These are phyloP conservation scores for Cacatua alba DNA, from an alignment of 2,113 vertebrate species.

Conservation along the genomic window DNA sequence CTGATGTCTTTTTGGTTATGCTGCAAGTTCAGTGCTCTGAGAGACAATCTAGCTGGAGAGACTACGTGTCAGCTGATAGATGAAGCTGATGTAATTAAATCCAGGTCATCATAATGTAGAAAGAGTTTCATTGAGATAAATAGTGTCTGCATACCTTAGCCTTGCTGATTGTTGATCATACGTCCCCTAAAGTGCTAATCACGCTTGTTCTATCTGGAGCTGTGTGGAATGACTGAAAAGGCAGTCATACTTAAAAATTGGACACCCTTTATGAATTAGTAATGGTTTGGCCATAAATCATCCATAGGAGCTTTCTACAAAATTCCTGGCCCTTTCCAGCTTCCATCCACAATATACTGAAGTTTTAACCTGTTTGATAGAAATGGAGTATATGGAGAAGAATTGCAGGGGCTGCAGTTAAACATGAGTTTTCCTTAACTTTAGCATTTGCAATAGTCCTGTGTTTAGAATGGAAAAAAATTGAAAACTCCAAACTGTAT, in stretches of 20 bases:
- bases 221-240: constrained; percentile 14
- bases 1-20: constrained; percentile 31
- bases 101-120: constrained; percentile 22
- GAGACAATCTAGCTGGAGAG: constrained; percentile 31
- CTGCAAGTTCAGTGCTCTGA: constrained; percentile 33
- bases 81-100: constrained; percentile 59
- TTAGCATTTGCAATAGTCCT: background rate
- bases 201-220: background rate
- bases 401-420: background rate
- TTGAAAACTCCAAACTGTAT: background rate
- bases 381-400: background rate
- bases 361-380: background rate
- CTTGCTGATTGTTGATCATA: background rate
- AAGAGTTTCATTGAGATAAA: constrained; percentile 51
- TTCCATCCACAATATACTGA: background rate
- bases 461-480: background rate
- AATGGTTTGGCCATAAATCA: background rate
- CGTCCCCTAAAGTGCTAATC: background rate
- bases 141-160: constrained; percentile 18
- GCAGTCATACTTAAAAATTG: constrained; percentile 9
- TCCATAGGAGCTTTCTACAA: background rate
- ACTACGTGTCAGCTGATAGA: constrained; percentile 52
- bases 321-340: background rate
- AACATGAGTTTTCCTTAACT: background rate
- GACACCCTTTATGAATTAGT: background rate